phyloP scores from a whole-genome alignment of 1,140 invertebrate genomes.

The Dendroctonus ponderosae region DNA sequence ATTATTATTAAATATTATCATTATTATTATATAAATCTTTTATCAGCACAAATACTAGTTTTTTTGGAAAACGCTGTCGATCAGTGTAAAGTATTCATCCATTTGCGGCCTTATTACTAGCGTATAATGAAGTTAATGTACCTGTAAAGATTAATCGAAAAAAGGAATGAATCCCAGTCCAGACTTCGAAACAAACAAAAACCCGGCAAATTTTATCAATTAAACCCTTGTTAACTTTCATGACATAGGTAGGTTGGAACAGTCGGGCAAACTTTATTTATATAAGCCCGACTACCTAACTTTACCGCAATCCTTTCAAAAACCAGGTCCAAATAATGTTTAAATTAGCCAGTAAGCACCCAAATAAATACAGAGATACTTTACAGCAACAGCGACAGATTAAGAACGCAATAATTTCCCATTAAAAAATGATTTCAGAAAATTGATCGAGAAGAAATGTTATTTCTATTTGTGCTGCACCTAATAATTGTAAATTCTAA shows the following conservation, averaged over 20 bases:
- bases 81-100: too few relatives aligned
- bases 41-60: constrained; percentile 30
- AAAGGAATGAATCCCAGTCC: background rate
- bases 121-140: background rate
- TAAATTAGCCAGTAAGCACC: background rate
- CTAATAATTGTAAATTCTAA: constrained; percentile 43
- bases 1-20: constrained; percentile 42
- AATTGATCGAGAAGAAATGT: background rate
- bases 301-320: background rate
- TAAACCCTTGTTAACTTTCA: constrained; percentile 12
- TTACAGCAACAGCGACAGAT: background rate
- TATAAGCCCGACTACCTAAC: background rate
- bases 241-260: constrained; percentile 5
- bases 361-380: constrained; percentile 2
- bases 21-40: constrained; percentile 22
- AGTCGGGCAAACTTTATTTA: constrained; percentile 3
- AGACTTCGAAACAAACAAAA: background rate
- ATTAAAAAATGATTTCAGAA: background rate
- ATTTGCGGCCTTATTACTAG: too few relatives aligned
- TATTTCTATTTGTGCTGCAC: constrained; percentile 25
- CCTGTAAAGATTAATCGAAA: background rate
- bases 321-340: background rate
- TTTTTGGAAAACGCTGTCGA: background rate
- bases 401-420: background rate
- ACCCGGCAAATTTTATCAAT: constrained; percentile 7